Evolutionary conservation across 2,888 invertebrate species (phyloP).

Genomic region (Loripinus fragilis): DNA sequence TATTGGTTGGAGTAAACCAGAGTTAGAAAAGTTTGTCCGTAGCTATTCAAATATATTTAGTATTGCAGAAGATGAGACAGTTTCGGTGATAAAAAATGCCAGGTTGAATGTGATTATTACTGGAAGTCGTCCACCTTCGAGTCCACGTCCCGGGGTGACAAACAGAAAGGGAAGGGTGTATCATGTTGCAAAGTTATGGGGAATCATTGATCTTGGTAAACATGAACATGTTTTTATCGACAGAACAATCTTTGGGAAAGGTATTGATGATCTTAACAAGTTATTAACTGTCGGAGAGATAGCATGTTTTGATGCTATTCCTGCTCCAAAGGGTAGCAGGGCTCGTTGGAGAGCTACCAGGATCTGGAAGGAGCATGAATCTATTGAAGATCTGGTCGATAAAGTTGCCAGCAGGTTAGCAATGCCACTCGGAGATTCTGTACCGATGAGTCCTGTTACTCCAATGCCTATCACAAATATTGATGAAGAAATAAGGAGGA

Average conservation of each 20-base stretch:
- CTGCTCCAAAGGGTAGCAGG: slow-evolving; percentile 83
- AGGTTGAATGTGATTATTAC: slow-evolving; percentile 82
- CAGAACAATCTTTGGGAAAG: slow-evolving; percentile 81
- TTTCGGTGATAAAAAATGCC: slow-evolving; percentile 81
- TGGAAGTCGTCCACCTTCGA: slow-evolving; percentile 78
- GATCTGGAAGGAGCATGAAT: slow-evolving; percentile 83
- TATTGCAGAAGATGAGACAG: slow-evolving; percentile 79
- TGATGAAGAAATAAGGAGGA: slow-evolving; percentile 80
- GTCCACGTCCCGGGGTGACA: slow-evolving; percentile 74
- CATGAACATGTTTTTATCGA: slow-evolving; percentile 84
- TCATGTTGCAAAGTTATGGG: slow-evolving; percentile 84
- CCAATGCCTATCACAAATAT: slow-evolving; percentile 77
- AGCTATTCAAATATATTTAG: slow-evolving; percentile 81
- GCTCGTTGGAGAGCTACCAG: slow-evolving; percentile 83
- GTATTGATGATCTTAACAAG: slow-evolving; percentile 82
- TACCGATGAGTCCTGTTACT: slow-evolving; percentile 57
- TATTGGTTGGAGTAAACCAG: slow-evolving; percentile 82
- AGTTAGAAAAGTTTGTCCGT: slow-evolving; percentile 81
- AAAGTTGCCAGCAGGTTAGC: slow-evolving; percentile 73
- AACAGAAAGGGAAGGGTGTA: slow-evolving; percentile 82
- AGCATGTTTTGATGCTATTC: slow-evolving; percentile 83
- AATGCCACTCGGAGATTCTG: slow-evolving; percentile 65
- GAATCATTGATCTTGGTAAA: slow-evolving; percentile 83
- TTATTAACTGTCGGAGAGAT: slow-evolving; percentile 81
- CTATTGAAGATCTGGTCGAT: slow-evolving; percentile 78